A percentile compares a stretch with the other conserved stretches of the same genome.
These are phyloP conservation scores for Colaptes auratus DNA, from an alignment of 2,113 vertebrate genomes.

Conservation along the genomic window DNA sequence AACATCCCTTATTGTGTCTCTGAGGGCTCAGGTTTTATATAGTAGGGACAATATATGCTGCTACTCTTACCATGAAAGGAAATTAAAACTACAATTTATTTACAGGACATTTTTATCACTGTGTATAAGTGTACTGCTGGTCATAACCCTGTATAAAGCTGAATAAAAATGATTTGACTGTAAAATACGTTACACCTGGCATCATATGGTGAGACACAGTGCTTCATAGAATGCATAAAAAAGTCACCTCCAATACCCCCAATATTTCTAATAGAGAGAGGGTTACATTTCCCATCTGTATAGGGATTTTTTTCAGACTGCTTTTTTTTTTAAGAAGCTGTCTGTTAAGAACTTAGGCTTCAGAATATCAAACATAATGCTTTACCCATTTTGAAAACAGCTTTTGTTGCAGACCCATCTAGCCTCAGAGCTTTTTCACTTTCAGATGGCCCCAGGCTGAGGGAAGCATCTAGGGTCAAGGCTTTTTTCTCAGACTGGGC, in stretches of 20 bases:
- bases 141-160: conserved; percentile 49
- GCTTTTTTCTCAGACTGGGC: neutral
- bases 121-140: neutral
- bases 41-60: conserved; percentile 53
- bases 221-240: neutral
- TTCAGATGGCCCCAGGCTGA: neutral
- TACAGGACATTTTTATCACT: conserved; percentile 60
- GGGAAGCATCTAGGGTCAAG: neutral
- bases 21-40: conserved; percentile 48
- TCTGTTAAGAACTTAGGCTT: neutral
- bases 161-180: conserved; percentile 34
- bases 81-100: conserved; percentile 71
- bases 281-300: neutral
- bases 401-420: neutral
- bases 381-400: neutral
- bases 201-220: neutral
- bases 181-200: conserved; percentile 44
- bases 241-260: neutral
- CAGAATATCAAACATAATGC: neutral
- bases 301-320: neutral
- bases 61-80: conserved; percentile 50
- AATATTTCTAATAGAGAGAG: neutral
- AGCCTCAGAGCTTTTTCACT: neutral
- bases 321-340: neutral
- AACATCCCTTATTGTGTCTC: conserved; percentile 19